A percentile compares a stretch with the other conserved stretches of the same genome.
These are phyloP conservation scores for Chondrilla cf. caribensis DNA, from an alignment of 37 sponge, comb jelly and placozoan species.

Conservation along the genomic window DNA sequence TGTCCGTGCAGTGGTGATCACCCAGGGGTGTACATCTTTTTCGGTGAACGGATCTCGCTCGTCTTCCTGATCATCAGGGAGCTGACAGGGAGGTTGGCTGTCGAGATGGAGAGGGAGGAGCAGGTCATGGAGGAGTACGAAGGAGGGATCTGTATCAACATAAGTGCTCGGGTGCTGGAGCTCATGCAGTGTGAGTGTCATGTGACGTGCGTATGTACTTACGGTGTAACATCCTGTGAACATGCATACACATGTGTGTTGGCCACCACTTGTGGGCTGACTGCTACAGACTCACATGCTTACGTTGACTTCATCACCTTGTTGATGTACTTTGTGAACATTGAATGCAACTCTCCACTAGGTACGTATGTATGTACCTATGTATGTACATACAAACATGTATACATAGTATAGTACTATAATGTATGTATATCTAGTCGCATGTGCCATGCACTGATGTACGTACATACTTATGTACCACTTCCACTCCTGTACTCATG, in stretches of 20 bases:
- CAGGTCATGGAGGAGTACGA: neutral
- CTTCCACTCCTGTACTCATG: no score
- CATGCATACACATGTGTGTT: neutral
- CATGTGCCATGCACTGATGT: no score
- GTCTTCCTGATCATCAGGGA: constrained; percentile 12
- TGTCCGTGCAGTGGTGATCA: neutral
- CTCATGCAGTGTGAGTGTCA: constrained; percentile 1
- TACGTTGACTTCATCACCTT: no score
- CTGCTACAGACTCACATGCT: no score
- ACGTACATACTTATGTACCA: no score
- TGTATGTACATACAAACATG: no score
- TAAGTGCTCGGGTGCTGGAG: neutral
- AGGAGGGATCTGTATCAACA: neutral
- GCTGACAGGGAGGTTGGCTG: neutral
- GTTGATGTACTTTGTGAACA: no score
- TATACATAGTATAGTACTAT: no score
- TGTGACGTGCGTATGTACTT: neutral
- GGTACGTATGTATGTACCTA: no score
- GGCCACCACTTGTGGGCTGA: no score
- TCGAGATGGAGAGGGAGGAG: neutral
- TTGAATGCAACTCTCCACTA: no score
- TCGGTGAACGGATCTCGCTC: neutral
- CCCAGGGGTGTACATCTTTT: neutral
- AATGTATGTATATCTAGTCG: no score
- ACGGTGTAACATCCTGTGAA: neutral